Conservation (phyloP, 2,113 vertebrate genomes). For the Trachemys scripta region DNA sequence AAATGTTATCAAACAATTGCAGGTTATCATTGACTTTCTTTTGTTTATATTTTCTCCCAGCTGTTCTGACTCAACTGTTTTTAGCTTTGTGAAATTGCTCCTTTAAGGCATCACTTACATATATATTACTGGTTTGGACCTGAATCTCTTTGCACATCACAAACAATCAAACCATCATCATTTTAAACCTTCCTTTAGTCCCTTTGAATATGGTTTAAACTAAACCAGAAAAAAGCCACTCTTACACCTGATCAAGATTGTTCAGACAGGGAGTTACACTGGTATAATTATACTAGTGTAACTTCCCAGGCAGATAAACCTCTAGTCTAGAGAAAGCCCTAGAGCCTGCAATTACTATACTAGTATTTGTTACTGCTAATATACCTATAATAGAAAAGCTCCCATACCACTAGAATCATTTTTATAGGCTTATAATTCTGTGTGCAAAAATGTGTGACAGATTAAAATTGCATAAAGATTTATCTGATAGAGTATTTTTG, state of each 20-base stretch:
- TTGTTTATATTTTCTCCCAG: not conserved
- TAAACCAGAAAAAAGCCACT: not conserved
- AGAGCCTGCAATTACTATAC: not conserved
- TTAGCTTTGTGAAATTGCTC: not conserved
- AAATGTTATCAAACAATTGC: not conserved
- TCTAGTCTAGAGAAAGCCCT: not conserved
- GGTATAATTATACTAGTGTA: not conserved
- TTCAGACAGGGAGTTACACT: not conserved
- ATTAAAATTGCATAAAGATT: not conserved
- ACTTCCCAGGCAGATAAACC: not conserved
- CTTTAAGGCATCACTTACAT: not conserved
- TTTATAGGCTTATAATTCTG: not conserved
- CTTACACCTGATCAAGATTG: not conserved
- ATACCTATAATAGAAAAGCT: not conserved
- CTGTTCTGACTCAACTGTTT: not conserved
- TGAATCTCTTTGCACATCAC: not conserved
- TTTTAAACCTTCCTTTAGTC: not conserved
- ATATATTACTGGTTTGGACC: not conserved
- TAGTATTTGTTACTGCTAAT: not conserved
- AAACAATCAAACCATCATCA: not conserved
- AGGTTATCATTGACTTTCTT: not conserved
- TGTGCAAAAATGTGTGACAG: not conserved
- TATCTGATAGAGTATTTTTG: not conserved
- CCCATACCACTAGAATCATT: not conserved
- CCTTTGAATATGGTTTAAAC: not conserved